phyloP scores from a whole-genome alignment of 2,113 vertebrate genomes.

The Panurus biarmicus region DNA sequence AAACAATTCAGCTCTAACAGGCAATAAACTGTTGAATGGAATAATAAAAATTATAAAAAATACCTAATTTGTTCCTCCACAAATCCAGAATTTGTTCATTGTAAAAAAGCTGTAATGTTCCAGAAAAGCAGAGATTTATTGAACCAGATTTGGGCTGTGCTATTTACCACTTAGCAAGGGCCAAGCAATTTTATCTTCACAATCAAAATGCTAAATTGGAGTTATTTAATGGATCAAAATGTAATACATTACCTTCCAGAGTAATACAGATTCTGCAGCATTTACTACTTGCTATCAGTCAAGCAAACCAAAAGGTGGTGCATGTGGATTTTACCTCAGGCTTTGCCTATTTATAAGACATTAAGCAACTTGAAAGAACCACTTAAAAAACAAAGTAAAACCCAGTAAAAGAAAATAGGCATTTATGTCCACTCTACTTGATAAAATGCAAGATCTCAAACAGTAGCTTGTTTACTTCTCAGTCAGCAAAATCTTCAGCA shows the following conservation, averaged over 20 bases:
- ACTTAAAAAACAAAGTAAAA: not conserved
- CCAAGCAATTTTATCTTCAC: not conserved
- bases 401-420: not conserved
- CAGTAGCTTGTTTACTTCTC: not conserved
- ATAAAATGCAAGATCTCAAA: not conserved
- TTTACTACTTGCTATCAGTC: not conserved
- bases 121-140: not conserved
- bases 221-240: not conserved
- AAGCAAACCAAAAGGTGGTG: not conserved
- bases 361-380: not conserved
- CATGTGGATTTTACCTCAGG: not conserved
- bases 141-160: not conserved
- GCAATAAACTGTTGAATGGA: not conserved
- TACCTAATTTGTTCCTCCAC: not conserved
- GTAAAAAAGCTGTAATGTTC: rapidly evolving
- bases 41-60: not conserved
- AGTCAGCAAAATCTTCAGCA: not conserved
- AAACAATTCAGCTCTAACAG: not conserved
- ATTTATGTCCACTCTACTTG: not conserved
- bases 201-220: not conserved
- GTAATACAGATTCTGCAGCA: not conserved
- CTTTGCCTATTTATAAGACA: not conserved
- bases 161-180: not conserved
- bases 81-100: not conserved
- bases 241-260: not conserved